Evolutionary conservation across 2,113 vertebrate genomes (phyloP).

Genomic region (Gadus macrocephalus): DNA sequence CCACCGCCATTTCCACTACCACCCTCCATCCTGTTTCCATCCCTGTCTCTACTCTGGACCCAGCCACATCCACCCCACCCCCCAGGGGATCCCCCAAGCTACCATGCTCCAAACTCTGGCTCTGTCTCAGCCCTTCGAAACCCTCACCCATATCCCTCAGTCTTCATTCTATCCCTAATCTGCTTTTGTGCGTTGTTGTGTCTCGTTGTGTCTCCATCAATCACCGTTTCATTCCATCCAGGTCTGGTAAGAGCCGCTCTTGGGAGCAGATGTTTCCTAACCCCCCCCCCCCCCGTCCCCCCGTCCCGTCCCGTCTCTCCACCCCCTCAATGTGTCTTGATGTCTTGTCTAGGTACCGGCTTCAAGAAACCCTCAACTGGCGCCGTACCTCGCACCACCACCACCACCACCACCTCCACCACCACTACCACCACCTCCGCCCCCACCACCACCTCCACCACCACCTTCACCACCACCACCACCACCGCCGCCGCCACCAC

Average conservation of each 20-base stretch:
- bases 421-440: too few species aligned
- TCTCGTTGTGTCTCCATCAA: slow-evolving; percentile 11
- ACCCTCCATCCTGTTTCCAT: slow-evolving; percentile 32
- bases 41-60: slow-evolving; percentile 43
- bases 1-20: slow-evolving; percentile 29
- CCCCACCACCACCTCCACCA: slow-evolving; percentile 41
- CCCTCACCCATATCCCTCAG: slow-evolving; percentile 34
- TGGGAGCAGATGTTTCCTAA: slow-evolving; percentile 21
- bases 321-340: slow-evolving; percentile 26
- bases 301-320: slow-evolving; percentile 31
- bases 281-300: slow-evolving; percentile 14
- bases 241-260: slow-evolving; percentile 27
- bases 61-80: slow-evolving; percentile 34
- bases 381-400: slow-evolving; percentile 49
- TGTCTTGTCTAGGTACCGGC: slow-evolving; percentile 60
- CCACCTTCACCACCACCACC: slow-evolving; percentile 26
- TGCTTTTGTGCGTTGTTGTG: slow-evolving; percentile 19
- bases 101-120: neutral
- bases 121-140: neutral
- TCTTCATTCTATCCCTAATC: slow-evolving; percentile 26
- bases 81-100: neutral
- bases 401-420: slow-evolving; percentile 47
- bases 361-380: slow-evolving; percentile 26
- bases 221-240: slow-evolving; percentile 46
- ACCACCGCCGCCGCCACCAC: slow-evolving; percentile 26